A percentile compares a stretch with the other conserved stretches of the same genome.
Evolutionary conservation across 1,140 invertebrate species (phyloP).

Genomic region (Bombus balteatus): DNA sequence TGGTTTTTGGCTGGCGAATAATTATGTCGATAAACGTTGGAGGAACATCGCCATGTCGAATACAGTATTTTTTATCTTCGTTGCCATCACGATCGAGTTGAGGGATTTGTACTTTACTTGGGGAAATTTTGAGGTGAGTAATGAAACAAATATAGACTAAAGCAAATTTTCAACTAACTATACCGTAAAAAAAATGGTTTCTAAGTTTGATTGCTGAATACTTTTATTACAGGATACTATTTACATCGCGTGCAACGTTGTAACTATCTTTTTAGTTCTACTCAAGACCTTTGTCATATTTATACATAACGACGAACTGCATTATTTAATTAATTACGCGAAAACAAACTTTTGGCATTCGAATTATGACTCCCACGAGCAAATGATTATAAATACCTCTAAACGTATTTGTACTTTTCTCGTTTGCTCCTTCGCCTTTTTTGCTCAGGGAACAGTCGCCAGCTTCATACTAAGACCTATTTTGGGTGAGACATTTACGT

Average conservation of each 20-base stretch:
- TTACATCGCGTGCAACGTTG: constrained; percentile 33
- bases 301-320: constrained; percentile 12
- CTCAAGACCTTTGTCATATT: constrained; percentile 37
- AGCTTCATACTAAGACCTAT: constrained; percentile 54
- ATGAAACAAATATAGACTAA: background rate
- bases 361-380: constrained; percentile 40
- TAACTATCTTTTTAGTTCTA: constrained; percentile 39
- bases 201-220: too few species aligned
- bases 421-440: constrained; percentile 49
- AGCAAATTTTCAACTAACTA: too few species aligned
- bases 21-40: background rate
- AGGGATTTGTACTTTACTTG: constrained; percentile 44
- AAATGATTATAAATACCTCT: constrained; percentile 13
- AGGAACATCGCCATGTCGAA: constrained; percentile 13
- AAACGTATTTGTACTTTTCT: constrained; percentile 31
- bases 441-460: constrained; percentile 21
- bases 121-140: constrained; percentile 56
- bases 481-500: constrained; percentile 36
- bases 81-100: background rate
- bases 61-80: background rate
- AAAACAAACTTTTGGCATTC: constrained; percentile 59
- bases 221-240: constrained; percentile 39
- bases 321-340: constrained; percentile 41
- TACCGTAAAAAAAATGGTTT: too few species aligned
- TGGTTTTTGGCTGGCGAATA: constrained; percentile 53